These are phyloP conservation scores for Drosophila neonasuta DNA, from an alignment of 2,888 invertebrate species.

Conservation along the genomic window DNA sequence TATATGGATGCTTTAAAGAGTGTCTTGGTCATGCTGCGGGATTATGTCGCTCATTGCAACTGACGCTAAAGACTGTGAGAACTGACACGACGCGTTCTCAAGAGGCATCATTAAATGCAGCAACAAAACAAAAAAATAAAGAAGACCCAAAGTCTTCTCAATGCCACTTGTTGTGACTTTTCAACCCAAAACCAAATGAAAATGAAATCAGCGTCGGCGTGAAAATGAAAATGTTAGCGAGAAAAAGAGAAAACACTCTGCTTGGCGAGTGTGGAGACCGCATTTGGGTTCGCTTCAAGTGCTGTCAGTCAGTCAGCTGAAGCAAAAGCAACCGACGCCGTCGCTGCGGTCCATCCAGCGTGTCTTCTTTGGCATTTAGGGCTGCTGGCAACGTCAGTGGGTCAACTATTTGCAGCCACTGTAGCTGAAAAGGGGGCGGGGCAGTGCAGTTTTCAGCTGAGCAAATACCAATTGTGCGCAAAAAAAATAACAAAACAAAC, in stretches of 20 bases:
- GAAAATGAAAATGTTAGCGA: conserved; percentile 65
- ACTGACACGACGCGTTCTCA: conserved; percentile 37
- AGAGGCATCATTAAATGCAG: conserved; percentile 40
- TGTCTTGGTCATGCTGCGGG: not conserved
- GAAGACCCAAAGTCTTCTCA: conserved; percentile 13
- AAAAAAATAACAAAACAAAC: conserved; percentile 1
- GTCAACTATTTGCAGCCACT: conserved; percentile 52
- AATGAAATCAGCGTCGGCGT: conserved; percentile 60
- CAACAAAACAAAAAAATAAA: conserved; percentile 2
- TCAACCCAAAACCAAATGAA: conserved; percentile 64
- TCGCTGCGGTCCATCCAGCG: not conserved
- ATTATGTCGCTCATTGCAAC: conserved; percentile 26
- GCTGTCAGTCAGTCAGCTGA: conserved; percentile 55
- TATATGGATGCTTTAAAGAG: conserved; percentile 10
- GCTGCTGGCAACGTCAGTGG: conserved; percentile 51
- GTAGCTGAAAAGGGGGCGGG: conserved; percentile 2
- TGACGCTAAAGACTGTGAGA: conserved; percentile 49
- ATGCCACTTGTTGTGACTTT: conserved; percentile 63
- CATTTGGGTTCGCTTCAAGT: conserved; percentile 40
- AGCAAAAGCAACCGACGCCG: not conserved
- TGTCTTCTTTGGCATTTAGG: conserved; percentile 40
- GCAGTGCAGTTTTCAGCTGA: conserved; percentile 22
- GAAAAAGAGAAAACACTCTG: conserved; percentile 60
- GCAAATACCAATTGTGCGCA: conserved; percentile 27
- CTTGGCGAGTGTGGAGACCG: conserved; percentile 19